These are phyloP conservation scores for Taphrorychus bicolor DNA, from an alignment of 2,888 invertebrate species.

Conservation along the genomic window DNA sequence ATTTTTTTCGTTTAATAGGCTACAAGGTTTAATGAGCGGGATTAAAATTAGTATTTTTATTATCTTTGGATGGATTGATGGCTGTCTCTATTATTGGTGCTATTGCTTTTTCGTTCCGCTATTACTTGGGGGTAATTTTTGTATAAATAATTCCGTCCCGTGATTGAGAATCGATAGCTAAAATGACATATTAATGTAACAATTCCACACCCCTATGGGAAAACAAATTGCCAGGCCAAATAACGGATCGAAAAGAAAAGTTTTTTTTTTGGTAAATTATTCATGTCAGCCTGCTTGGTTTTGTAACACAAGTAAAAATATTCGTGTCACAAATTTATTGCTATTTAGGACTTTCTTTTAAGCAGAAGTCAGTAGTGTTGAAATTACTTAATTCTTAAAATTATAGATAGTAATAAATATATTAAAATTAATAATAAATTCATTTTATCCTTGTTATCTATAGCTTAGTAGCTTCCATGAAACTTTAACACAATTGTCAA, in stretches of 20 bases:
- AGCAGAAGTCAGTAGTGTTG: no score
- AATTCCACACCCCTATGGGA: conserved; percentile 36
- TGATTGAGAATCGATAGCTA: conserved; percentile 39
- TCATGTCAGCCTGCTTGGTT: neutral
- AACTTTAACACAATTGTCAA: no score
- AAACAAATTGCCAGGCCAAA: conserved; percentile 37
- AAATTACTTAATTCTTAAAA: no score
- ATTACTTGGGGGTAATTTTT: conserved; percentile 33
- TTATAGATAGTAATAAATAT: no score
- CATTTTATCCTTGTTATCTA: no score
- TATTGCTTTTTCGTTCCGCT: conserved; percentile 34
- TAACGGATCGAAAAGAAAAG: conserved; percentile 19
- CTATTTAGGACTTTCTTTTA: neutral
- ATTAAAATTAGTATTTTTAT: conserved; percentile 12
- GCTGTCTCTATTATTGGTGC: conserved; percentile 7
- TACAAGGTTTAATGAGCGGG: neutral
- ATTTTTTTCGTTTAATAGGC: neutral
- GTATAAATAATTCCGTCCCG: conserved; percentile 36
- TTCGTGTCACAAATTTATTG: neutral
- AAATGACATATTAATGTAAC: conserved; percentile 40
- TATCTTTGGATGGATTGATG: neutral
- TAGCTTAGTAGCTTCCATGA: no score
- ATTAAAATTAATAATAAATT: no score
- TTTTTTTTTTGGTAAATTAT: conserved; percentile 13
- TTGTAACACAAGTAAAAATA: neutral